Evolutionary conservation across 2,113 vertebrate species (phyloP), one percentile per base, ranked within the genome.

Genomic region (Ceuthmochares aereus): DNA sequence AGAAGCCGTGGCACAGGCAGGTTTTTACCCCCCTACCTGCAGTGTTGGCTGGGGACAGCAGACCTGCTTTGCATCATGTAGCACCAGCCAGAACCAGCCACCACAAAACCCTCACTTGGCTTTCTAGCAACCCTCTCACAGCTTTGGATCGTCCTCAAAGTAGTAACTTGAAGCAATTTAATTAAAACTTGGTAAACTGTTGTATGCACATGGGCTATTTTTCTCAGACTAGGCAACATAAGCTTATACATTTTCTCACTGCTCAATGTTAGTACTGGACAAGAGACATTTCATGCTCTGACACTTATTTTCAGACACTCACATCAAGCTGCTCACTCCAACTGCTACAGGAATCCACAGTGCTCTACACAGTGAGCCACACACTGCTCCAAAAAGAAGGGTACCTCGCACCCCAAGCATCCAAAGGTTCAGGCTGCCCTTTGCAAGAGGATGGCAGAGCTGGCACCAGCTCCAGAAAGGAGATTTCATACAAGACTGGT

Each of bases 121-220:
- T 66, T 66, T 32, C 32, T 12, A 67, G 37, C 25, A 51, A 1
- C 13, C 23, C 27, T 52, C 9, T 82, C 56, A 30, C 74, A n/a
- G 19, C 52, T 37, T 21, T 7, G 1, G 0, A 32, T 8, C 49
- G 34, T 4, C 63, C 76, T 74, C 60, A 64, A 5, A 81, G 51
- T 0, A 34, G 10, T 2, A 42, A 34, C 43, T 60, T 14, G 3
- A 7, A 54, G 32, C 10, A 34, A 29, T 1, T 11, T 17, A 10
- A 17, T 23, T 14, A 9, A 58, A 34, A 8, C 0, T 2, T 2
- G 1, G 9, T 15, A 8, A 18, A 0, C 12, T 14, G 4, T 5
- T 40, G 3, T 1, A 10, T 2, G 4, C 58, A 10, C 18, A 0
- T 0, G 5, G 5, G n/a, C 45, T 49, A 1, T 26, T 49, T 27